Base-by-base conservation (phyloP, 2,797 vertebrate species). In the Orientallactaga sibirica region DNA sequence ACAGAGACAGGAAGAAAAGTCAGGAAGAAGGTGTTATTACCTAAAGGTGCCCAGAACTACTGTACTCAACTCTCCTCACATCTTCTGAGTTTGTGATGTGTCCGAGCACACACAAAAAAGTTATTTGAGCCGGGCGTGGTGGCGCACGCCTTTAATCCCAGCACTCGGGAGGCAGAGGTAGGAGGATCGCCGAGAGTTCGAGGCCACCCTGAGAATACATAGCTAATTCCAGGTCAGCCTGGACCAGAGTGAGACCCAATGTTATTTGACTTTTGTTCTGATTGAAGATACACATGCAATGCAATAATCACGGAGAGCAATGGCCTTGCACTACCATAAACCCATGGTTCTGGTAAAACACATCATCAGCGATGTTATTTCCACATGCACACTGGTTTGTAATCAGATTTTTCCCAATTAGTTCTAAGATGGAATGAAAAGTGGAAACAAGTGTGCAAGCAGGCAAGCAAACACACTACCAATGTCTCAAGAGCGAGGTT, bases 1-100 rank as follows among this genome's bases (percentile, higher is more conserved):
- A 97, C 97, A 95, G 97, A 98, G 62, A 96, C 84, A 90, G 93
- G 96, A 96, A 97, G 97, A 98, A 98, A 98, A 97, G 96, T 98
- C 55, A 96, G 97, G 96, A 66, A 97, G 96, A 97, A 64, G 67
- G 97, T 96, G 97, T 99, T 98, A 98, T 96, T 98, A 96, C 85
- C 97, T 10, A 97, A 93, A 94, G 96, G 95, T 89, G 95, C 90
- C 96, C 97, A 98, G 97, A 98, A 96, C 97, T 97, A 97, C 96
- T 97, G 97, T 2, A 64, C 91, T 96, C 96, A 93, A 81, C 29
- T 97, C 79, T 93, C 93, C 93, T 80, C 68, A 95, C 52, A 74
- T 64, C 80, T 93, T 75, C 80, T 3, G 0, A 93, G 75, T 61
- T 27, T 81, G 55, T 0, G 41, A 92, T 52, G 75, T 9, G 81